Evolutionary conservation across 2,113 vertebrate genomes (phyloP).

Genomic region (Festucalex cinctus): DNA sequence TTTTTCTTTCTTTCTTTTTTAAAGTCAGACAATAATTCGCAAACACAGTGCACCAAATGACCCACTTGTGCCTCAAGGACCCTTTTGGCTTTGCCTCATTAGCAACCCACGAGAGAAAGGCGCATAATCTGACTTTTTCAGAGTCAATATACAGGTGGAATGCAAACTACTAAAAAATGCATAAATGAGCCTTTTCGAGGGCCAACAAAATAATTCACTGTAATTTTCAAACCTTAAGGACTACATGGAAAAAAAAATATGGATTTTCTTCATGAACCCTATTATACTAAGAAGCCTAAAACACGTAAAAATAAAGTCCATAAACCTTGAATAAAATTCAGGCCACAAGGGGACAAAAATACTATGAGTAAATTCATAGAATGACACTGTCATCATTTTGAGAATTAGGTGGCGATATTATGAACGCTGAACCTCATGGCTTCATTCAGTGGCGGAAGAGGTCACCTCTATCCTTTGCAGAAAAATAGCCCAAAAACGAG

Average conservation of each 20-base stretch:
- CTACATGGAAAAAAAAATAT: not conserved
- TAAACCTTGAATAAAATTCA: not conserved
- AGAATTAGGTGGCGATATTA: not conserved
- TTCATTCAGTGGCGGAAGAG: no score
- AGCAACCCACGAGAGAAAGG: not conserved
- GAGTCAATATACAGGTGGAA: not conserved
- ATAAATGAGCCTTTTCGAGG: not conserved
- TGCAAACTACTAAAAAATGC: not conserved
- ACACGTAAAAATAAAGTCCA: not conserved
- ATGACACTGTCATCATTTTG: not conserved
- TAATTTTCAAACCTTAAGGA: not conserved
- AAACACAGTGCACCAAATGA: not conserved
- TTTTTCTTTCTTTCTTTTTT: conserved; percentile 8
- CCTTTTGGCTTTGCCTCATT: not conserved
- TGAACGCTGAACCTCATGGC: no score
- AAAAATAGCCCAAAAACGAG: no score
- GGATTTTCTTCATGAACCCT: not conserved
- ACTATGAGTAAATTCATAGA: not conserved
- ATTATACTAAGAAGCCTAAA: not conserved
- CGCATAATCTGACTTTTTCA: not conserved
- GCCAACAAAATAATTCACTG: not conserved
- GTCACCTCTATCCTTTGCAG: no score
- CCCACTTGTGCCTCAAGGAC: not conserved
- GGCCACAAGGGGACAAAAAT: not conserved
- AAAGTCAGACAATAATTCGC: not conserved